Percentiles rank a stretch among this genome's conserved stretches.
phyloP scores from a whole-genome alignment of 53 echinoderm and acorn worm genomes.

The Stichopus horrens region DNA sequence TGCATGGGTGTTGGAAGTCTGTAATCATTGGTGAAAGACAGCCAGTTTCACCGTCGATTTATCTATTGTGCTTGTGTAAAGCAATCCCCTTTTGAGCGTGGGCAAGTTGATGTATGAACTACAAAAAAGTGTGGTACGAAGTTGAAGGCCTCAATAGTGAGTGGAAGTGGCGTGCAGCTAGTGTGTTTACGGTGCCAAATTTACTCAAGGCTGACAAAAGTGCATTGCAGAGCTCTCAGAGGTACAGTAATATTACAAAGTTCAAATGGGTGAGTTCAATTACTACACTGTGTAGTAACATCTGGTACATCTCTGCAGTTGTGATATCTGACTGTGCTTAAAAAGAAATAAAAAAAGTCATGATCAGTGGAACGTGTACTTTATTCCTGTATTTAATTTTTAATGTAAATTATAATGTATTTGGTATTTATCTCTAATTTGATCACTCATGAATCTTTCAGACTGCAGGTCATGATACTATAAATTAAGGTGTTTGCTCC shows the following conservation, averaged over 20 bases:
- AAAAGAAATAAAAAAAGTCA: too few relatives aligned
- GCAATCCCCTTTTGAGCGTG: slow-evolving; percentile 5
- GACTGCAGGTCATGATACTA: too few relatives aligned
- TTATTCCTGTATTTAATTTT: too few relatives aligned
- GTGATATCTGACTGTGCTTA: too few relatives aligned
- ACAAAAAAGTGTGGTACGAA: slow-evolving; percentile 9
- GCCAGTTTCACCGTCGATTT: neutral
- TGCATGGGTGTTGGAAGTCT: slow-evolving; percentile 10
- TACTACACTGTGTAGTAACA: too few relatives aligned
- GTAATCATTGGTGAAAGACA: neutral
- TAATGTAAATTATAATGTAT: too few relatives aligned
- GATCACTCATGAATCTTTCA: too few relatives aligned
- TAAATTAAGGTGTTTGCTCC: too few relatives aligned
- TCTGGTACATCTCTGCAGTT: too few relatives aligned
- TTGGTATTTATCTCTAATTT: too few relatives aligned
- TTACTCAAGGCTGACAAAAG: neutral
- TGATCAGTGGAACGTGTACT: too few relatives aligned
- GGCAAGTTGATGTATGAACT: neutral
- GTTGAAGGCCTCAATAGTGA: neutral
- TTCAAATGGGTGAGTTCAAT: slow-evolving; percentile 20
- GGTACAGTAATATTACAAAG: neutral
- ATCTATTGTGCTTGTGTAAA: neutral
- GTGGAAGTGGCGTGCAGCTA: neutral
- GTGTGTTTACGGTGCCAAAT: neutral
- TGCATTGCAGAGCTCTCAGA: neutral